phyloP scores from a whole-genome alignment of 1,140 invertebrate species.

The Nasonia vitripennis region DNA sequence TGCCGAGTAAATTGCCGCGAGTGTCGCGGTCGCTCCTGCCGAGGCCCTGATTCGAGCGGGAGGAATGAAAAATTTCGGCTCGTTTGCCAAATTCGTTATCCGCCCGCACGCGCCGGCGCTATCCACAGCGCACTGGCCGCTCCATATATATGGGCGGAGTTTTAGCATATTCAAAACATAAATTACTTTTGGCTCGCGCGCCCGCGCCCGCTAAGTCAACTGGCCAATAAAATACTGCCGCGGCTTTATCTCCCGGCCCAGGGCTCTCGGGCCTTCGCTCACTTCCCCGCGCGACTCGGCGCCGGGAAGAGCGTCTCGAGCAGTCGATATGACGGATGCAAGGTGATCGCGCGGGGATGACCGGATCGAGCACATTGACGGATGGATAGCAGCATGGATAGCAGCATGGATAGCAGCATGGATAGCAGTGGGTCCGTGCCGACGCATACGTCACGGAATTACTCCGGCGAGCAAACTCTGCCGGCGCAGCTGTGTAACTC shows the following conservation, averaged over 20 bases:
- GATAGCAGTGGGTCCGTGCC: too few species aligned
- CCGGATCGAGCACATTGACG: too few species aligned
- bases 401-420: too few species aligned
- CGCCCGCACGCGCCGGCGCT: conserved; percentile 41
- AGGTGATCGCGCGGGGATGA: too few species aligned
- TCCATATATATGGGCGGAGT: conserved; percentile 70
- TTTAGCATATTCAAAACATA: conserved; percentile 72
- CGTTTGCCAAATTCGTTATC: conserved; percentile 62
- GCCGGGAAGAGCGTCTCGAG: not conserved
- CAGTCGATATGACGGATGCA: conserved; percentile 61
- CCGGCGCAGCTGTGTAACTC: too few species aligned
- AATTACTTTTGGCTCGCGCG: conserved; percentile 64
- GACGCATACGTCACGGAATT: not conserved
- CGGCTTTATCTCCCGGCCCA: conserved; percentile 62
- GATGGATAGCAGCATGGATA: too few species aligned
- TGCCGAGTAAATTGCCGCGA: not conserved
- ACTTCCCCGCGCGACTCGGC: not conserved
- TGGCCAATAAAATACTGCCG: conserved; percentile 69
- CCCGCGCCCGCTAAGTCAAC: conserved; percentile 60
- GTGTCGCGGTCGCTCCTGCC: not conserved
- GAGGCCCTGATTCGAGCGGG: not conserved
- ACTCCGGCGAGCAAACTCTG: too few species aligned
- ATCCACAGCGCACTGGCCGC: conserved; percentile 54
- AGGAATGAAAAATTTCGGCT: not conserved
- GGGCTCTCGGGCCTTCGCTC: not conserved